Conservation (phyloP, 2,888 invertebrate genomes). For the Blomia tropicalis region DNA sequence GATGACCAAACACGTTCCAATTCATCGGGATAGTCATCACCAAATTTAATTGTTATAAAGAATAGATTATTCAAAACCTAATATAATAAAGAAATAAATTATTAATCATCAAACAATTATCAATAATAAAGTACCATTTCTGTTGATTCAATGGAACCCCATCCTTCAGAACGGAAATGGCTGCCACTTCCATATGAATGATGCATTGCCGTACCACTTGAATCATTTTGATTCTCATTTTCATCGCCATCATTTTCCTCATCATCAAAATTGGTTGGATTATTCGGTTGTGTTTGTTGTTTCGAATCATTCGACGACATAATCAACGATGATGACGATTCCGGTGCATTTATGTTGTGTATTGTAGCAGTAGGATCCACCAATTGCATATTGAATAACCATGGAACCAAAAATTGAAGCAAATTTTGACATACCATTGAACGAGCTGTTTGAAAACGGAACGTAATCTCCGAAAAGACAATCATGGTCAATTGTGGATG, state of each 20-base stretch:
- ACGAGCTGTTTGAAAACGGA: conserved; percentile 84
- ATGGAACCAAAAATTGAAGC: conserved; percentile 80
- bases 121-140: too few species aligned
- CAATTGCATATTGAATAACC: conserved; percentile 96
- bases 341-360: background rate
- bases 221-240: background rate
- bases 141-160: conserved; percentile 97
- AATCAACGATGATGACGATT: too few species aligned
- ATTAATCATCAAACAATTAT: too few species aligned
- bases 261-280: background rate
- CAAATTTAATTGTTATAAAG: conserved; percentile 93
- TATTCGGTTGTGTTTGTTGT: background rate
- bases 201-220: too few species aligned
- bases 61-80: conserved; percentile 92
- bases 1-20: conserved; percentile 92
- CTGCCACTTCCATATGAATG: background rate
- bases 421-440: conserved; percentile 78
- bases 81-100: too few species aligned
- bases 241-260: background rate
- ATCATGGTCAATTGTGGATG: conserved; percentile 98
- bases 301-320: background rate
- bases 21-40: conserved; percentile 85
- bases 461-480: conserved; percentile 96
- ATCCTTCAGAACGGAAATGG: conserved; percentile 53
- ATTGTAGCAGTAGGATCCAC: conserved; percentile 67